phyloP scores from a whole-genome alignment of 2,113 vertebrate species.

The Mesembrinibis cayennensis region DNA sequence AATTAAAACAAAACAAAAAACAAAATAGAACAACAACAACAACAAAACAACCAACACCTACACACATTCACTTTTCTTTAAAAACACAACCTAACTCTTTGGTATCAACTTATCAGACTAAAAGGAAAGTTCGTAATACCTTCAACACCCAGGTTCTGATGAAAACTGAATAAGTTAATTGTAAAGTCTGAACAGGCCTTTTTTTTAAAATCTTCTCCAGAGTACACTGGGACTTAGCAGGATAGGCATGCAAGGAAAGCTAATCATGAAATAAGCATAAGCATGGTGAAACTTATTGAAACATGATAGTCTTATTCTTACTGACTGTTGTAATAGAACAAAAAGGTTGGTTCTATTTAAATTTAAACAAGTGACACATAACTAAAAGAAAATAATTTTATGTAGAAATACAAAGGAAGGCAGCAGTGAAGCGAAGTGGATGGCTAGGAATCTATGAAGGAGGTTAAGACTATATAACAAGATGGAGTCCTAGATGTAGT shows the following conservation, averaged over 20 bases:
- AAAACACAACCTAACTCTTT: not conserved
- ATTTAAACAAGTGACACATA: not conserved
- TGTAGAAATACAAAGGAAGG: not conserved
- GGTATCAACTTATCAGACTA: not conserved
- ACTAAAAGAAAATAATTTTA: not conserved
- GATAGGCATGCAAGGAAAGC: not conserved
- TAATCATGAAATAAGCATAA: not conserved
- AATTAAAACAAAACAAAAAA: not conserved
- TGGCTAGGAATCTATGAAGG: not conserved
- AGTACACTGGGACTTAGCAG: not conserved
- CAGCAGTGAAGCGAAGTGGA: not conserved
- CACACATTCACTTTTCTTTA: not conserved
- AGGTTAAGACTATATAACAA: not conserved
- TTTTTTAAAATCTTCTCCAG: not conserved
- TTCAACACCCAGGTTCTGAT: not conserved
- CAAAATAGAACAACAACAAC: not conserved
- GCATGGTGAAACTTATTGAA: not conserved
- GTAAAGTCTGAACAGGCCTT: not conserved
- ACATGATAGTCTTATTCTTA: not conserved
- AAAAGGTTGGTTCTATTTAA: not conserved
- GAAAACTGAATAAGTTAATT: not conserved
- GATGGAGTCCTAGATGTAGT: not conserved
- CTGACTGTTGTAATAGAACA: not conserved
- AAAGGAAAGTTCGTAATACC: not conserved
- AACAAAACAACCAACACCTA: not conserved